Conservation (phyloP, 1,140 invertebrate genomes). For the Diorhabda carinulata region DNA sequence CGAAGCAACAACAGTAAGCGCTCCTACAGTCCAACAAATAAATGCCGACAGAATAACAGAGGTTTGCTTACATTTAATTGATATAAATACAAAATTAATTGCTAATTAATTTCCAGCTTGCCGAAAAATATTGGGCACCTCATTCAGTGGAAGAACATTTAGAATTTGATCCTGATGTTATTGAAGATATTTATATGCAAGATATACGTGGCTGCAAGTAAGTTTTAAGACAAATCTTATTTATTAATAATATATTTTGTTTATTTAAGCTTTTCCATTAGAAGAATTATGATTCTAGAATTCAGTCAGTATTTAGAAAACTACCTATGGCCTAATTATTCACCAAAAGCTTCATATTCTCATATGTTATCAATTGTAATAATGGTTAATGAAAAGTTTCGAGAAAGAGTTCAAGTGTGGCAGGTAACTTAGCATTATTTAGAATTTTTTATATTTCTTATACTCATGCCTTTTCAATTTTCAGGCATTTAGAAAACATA, state of each 20-base stretch:
- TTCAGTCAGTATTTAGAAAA: constrained; percentile 97
- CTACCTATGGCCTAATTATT: constrained; percentile 96
- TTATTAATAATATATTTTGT: constrained; percentile 21
- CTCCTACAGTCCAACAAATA: constrained; percentile 72
- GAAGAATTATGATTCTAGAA: constrained; percentile 91
- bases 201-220: constrained; percentile 73
- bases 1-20: constrained; percentile 29
- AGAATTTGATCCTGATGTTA: constrained; percentile 67
- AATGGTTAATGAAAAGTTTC: constrained; percentile 98
- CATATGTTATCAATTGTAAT: constrained; percentile 94
- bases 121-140: constrained; percentile 85
- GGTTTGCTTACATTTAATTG: constrained; percentile 47
- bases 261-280: constrained; percentile 69
- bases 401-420: constrained; percentile 96
- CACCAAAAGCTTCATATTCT: constrained; percentile 63
- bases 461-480: constrained; percentile 21
- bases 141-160: constrained; percentile 65
- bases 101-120: constrained; percentile 60
- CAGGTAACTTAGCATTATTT: constrained; percentile 55
- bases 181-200: constrained; percentile 76
- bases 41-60: constrained; percentile 70
- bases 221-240: constrained; percentile 31
- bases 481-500: constrained; percentile 74
- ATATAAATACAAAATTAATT: constrained; percentile 21
- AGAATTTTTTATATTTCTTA: background rate